Percentiles rank a stretch among this genome's conserved stretches.
Conservation (phyloP, 2,113 vertebrate genomes). For the Astur gentilis region DNA sequence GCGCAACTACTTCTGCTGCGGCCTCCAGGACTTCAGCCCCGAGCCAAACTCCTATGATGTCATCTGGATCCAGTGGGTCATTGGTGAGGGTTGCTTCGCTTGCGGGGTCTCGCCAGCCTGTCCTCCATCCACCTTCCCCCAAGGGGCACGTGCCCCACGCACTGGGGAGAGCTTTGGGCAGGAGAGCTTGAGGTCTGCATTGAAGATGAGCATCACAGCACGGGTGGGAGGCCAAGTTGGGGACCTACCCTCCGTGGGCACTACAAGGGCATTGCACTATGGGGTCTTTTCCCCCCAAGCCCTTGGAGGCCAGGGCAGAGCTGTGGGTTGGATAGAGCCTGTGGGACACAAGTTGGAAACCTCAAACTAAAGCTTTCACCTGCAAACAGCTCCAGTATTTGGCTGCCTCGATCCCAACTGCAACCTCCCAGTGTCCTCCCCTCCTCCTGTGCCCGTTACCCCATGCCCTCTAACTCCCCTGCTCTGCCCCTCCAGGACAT, state of each 20-base stretch:
- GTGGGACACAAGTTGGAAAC: background rate
- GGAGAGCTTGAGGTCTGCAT: background rate
- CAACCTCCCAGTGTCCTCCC: background rate
- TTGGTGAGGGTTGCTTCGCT: slow-evolving; percentile 75
- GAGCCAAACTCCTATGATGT: slow-evolving; percentile 86
- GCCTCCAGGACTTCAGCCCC: slow-evolving; percentile 91
- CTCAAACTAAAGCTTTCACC: background rate
- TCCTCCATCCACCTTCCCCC: accelerated
- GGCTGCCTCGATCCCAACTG: background rate
- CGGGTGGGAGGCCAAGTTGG: background rate
- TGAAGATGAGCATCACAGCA: background rate
- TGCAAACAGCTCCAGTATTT: background rate
- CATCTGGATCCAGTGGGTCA: slow-evolving; percentile 99
- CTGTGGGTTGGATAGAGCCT: background rate
- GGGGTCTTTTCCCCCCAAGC: background rate
- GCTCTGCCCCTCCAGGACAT: slow-evolving; percentile 65
- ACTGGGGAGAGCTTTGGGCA: background rate
- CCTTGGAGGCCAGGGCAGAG: background rate
- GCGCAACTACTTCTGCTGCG: slow-evolving; percentile 87
- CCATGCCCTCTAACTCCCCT: background rate
- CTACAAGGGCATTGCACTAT: background rate
- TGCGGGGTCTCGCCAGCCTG: background rate
- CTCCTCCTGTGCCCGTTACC: background rate
- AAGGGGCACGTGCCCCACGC: accelerated
- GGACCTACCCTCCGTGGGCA: background rate